A percentile compares a stretch with the other conserved stretches of the same genome.
Conservation (phyloP, 2,888 invertebrate species). For the Melanostoma scalare region DNA sequence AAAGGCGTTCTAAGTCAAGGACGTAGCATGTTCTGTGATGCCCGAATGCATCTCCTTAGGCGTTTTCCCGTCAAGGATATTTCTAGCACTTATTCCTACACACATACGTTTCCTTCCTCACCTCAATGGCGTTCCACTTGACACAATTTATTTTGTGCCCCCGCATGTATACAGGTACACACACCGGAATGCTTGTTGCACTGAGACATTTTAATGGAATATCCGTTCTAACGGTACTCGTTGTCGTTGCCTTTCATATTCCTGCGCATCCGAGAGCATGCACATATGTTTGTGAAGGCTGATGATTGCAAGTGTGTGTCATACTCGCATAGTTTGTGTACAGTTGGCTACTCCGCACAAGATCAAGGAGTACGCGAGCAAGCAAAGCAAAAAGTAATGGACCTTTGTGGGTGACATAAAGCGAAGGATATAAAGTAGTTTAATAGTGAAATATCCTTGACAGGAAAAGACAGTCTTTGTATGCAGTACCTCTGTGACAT, state of each 20-base stretch:
- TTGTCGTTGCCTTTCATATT: conserved; percentile 35
- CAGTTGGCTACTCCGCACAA: conserved; percentile 45
- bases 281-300: conserved; percentile 33
- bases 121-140: conserved; percentile 68
- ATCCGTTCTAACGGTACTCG: conserved; percentile 46
- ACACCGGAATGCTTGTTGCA: conserved; percentile 66
- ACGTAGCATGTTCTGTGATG: conserved; percentile 49
- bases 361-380: conserved; percentile 48
- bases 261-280: conserved; percentile 22
- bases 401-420: conserved; percentile 32
- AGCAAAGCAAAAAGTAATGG: conserved; percentile 23
- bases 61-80: conserved; percentile 58
- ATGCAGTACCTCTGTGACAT: not conserved
- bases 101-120: conserved; percentile 50
- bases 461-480: conserved; percentile 41
- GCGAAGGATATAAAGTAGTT: conserved; percentile 41
- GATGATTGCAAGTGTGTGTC: conserved; percentile 37
- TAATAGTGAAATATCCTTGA: conserved; percentile 60
- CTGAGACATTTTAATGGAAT: conserved; percentile 67
- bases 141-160: conserved; percentile 67
- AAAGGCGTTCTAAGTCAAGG: conserved; percentile 63
- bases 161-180: conserved; percentile 15
- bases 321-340: conserved; percentile 7
- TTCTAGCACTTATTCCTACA: conserved; percentile 54
- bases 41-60: conserved; percentile 65